Percentiles rank a stretch among this genome's conserved stretches.
Evolutionary conservation across 2,113 vertebrate species (phyloP).

Genomic region (Apodemus speciosus): DNA sequence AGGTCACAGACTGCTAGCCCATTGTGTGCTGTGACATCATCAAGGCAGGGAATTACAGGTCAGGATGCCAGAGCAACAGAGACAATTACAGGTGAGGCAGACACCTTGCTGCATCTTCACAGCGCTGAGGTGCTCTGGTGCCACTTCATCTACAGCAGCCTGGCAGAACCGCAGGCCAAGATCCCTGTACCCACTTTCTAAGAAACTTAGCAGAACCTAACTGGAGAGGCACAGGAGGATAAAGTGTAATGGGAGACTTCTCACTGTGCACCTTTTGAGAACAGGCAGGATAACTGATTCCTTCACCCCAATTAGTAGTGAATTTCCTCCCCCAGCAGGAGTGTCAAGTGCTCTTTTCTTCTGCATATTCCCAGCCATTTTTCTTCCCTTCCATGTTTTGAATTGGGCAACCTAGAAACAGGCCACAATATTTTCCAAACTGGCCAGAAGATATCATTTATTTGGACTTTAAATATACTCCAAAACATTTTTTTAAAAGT

Average conservation of each 20-base stretch:
- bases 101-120: neutral
- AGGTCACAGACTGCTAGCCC: neutral
- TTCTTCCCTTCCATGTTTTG: neutral
- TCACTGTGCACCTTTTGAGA: neutral
- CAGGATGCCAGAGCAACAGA: neutral
- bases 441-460: neutral
- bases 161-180: neutral
- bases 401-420: neutral
- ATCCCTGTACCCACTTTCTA: neutral
- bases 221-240: rapidly evolving
- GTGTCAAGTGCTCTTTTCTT: neutral
- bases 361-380: neutral
- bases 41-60: neutral
- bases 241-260: neutral
- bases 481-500: neutral
- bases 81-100: neutral
- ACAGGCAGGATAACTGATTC: neutral
- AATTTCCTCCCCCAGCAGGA: neutral
- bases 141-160: constrained; percentile 24
- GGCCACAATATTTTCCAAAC: neutral
- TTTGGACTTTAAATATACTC: neutral
- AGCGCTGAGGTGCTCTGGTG: neutral
- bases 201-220: neutral
- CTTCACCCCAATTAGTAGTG: rapidly evolving
- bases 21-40: neutral